These are phyloP conservation scores for Seriola dumerili DNA, from an alignment of 2,113 vertebrate genomes.

Conservation along the genomic window DNA sequence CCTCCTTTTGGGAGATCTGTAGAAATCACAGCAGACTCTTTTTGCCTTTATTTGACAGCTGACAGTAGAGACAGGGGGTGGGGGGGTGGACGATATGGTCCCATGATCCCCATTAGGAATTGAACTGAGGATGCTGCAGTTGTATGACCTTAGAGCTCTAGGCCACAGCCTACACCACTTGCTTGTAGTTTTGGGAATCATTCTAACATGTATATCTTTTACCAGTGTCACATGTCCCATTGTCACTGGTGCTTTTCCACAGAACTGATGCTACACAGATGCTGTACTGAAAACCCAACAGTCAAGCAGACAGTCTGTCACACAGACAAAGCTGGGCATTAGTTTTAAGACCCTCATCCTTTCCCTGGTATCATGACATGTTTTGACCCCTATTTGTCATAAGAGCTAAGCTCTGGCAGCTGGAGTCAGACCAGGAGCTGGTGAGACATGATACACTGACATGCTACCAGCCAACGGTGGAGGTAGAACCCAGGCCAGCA, in stretches of 20 bases:
- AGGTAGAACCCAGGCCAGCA: background rate
- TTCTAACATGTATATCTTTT: too few relatives aligned
- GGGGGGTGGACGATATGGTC: too few relatives aligned
- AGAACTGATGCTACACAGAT: slow-evolving; percentile 1
- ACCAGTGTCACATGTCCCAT: background rate
- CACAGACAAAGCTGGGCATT: background rate
- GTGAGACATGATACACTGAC: background rate
- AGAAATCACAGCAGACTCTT: too few relatives aligned
- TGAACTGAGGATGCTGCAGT: too few relatives aligned
- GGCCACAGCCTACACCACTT: too few relatives aligned
- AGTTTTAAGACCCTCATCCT: slow-evolving; percentile 18
- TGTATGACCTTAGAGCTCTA: too few relatives aligned
- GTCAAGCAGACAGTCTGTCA: background rate
- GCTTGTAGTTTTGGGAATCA: background rate
- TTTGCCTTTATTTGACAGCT: too few relatives aligned
- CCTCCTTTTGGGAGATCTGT: too few relatives aligned
- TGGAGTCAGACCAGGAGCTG: slow-evolving; percentile 15
- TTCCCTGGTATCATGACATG: background rate
- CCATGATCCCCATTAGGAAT: too few relatives aligned
- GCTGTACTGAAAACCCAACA: background rate
- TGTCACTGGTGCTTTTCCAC: background rate
- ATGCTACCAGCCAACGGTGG: background rate
- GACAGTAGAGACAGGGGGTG: too few relatives aligned
- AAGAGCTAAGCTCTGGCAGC: slow-evolving; percentile 35
- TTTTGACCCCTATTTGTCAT: slow-evolving; percentile 9